A percentile compares a stretch with the other conserved stretches of the same genome.
These are phyloP conservation scores for Callaeas wilsoni DNA, from an alignment of 2,113 vertebrate species.

Conservation along the genomic window DNA sequence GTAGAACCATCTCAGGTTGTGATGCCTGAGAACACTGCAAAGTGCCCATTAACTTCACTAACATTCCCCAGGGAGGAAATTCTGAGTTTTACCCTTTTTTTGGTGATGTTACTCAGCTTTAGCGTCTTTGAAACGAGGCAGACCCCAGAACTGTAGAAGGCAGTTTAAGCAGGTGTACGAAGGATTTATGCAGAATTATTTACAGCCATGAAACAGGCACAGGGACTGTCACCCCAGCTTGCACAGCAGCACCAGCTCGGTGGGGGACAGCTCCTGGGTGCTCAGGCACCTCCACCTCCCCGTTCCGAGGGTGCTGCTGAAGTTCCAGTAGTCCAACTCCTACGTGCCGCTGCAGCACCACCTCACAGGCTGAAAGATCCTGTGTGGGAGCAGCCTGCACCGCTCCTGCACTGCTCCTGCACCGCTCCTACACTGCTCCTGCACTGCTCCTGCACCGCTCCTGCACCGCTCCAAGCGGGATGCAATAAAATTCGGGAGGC, in stretches of 20 bases:
- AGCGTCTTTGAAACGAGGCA: not conserved
- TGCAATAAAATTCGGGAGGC: not conserved
- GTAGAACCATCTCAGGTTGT: not conserved
- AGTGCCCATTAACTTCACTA: not conserved
- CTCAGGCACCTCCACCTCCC: not conserved
- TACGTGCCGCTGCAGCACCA: fast-evolving
- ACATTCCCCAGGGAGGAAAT: not conserved
- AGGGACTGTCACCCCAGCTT: not conserved
- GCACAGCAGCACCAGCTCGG: fast-evolving
- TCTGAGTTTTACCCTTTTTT: not conserved
- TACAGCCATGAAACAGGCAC: fast-evolving
- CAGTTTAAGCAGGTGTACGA: fast-evolving
- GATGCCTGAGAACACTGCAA: not conserved
- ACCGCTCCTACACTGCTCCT: no score
- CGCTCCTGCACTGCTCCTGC: no score
- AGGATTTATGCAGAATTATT: not conserved
- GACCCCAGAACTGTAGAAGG: not conserved
- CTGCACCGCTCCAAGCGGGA: no score
- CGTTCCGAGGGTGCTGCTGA: not conserved
- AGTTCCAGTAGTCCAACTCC: not conserved
- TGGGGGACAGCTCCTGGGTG: not conserved
- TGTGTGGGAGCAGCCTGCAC: not conserved
- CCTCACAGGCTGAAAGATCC: not conserved
- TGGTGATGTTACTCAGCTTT: not conserved
- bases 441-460: no score